phyloP scores from a whole-genome alignment of 2,113 vertebrate genomes.

The Candoia aspera region DNA sequence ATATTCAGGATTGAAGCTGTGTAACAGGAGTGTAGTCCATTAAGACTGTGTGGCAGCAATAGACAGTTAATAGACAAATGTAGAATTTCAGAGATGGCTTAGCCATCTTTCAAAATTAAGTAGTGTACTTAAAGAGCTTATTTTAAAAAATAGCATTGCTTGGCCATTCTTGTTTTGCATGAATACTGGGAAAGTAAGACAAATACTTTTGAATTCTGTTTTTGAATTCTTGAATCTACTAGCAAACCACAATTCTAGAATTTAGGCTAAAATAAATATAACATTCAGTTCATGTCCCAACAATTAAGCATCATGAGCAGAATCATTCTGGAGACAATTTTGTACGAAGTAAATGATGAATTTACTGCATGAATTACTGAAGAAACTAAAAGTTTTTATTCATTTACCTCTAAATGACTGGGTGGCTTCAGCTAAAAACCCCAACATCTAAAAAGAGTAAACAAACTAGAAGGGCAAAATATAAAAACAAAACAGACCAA shows the following conservation, averaged over 20 bases:
- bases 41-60: neutral
- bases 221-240: neutral
- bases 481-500: neutral
- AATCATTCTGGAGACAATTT: neutral
- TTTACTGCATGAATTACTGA: neutral
- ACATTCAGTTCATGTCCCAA: neutral
- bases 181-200: neutral
- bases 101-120: neutral
- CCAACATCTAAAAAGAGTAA: neutral
- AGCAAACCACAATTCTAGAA: neutral
- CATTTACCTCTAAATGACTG: neutral
- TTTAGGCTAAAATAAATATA: neutral
- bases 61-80: neutral
- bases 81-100: neutral
- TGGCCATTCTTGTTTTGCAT: neutral
- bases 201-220: neutral
- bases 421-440: neutral
- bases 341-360: neutral
- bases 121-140: neutral
- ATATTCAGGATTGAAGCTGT: neutral
- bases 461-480: neutral
- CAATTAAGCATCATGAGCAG: neutral
- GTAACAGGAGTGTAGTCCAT: neutral
- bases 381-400: neutral
- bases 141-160: neutral